Percentiles rank a stretch among this genome's conserved stretches.
These are phyloP conservation scores for Mayetiola destructor DNA, from an alignment of 2,888 invertebrate genomes.

Conservation along the genomic window DNA sequence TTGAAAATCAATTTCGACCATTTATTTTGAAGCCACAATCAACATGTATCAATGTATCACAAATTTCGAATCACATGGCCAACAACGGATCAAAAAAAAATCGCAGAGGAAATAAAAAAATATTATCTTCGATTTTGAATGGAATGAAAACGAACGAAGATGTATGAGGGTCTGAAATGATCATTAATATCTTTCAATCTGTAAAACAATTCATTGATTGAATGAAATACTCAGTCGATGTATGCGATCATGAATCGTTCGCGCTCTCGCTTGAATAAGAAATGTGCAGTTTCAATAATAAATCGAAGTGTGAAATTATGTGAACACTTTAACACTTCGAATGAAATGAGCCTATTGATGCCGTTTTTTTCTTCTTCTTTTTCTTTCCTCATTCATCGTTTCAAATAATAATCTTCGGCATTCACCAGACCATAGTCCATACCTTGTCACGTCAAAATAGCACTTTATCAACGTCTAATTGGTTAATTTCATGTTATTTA, in stretches of 20 bases:
- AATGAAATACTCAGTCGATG: neutral
- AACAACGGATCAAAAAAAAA: neutral
- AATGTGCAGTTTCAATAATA: too few species aligned
- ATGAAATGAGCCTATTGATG: neutral
- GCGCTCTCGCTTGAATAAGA: neutral
- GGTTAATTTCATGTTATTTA: conserved; percentile 11
- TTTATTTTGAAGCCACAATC: too few species aligned
- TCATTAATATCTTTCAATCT: conserved; percentile 12
- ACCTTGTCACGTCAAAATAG: conserved; percentile 10
- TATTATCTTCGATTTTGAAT: too few species aligned
- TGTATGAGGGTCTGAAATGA: conserved; percentile 6
- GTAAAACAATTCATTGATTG: neutral
- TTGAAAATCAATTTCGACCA: conserved; percentile 9
- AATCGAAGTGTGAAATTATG: conserved; percentile 7
- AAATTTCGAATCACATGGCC: too few species aligned
- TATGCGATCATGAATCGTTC: neutral
- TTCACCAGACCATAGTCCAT: neutral
- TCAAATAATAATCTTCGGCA: neutral
- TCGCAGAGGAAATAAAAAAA: neutral
- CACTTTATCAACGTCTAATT: conserved; percentile 11
- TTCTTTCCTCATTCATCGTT: too few species aligned
- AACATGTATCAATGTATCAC: too few species aligned
- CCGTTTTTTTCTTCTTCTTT: neutral
- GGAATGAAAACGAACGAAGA: neutral
- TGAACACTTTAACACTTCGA: neutral